phyloP scores from a whole-genome alignment of 2,113 vertebrate species.

The Pithys albifrons region DNA sequence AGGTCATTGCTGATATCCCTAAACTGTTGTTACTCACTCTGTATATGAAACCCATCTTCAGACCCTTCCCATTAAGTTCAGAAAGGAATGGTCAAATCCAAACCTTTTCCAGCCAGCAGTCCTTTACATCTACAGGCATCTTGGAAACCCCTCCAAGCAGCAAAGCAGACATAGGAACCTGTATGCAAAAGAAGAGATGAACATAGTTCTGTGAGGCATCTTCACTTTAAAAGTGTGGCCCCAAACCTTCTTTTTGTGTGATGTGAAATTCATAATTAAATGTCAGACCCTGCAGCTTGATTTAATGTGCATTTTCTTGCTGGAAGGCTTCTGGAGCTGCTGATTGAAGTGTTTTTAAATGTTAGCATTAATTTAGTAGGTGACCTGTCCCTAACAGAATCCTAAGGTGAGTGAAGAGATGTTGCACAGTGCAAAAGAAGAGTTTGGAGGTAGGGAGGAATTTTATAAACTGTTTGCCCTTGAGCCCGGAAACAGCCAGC shows the following conservation, averaged over 20 bases:
- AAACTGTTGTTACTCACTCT: not conserved
- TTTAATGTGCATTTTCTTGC: constrained; percentile 40
- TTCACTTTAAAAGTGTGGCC: constrained; percentile 51
- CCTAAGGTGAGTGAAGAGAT: not conserved
- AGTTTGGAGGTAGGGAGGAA: not conserved
- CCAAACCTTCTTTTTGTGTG: constrained; percentile 48
- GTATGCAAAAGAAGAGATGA: not conserved
- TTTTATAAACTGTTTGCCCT: constrained; percentile 3
- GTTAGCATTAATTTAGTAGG: not conserved
- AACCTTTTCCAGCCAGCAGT: not conserved
- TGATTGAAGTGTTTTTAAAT: constrained; percentile 20
- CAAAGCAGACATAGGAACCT: not conserved
- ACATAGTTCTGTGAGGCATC: not conserved
- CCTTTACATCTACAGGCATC: not conserved
- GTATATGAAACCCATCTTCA: not conserved
- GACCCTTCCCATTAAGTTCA: not conserved
- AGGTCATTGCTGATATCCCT: not conserved
- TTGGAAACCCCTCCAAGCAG: not conserved
- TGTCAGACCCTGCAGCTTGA: constrained; percentile 52
- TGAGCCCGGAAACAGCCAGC: constrained; percentile 8
- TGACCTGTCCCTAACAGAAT: not conserved
- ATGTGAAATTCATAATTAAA: constrained; percentile 13
- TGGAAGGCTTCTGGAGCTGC: constrained; percentile 24
- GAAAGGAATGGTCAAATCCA: not conserved
- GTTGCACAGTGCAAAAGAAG: not conserved